Percentiles rank a stretch among this genome's conserved stretches.
Evolutionary conservation across 2,797 vertebrate genomes (phyloP).

Genomic region (Coregonus sp.): DNA sequence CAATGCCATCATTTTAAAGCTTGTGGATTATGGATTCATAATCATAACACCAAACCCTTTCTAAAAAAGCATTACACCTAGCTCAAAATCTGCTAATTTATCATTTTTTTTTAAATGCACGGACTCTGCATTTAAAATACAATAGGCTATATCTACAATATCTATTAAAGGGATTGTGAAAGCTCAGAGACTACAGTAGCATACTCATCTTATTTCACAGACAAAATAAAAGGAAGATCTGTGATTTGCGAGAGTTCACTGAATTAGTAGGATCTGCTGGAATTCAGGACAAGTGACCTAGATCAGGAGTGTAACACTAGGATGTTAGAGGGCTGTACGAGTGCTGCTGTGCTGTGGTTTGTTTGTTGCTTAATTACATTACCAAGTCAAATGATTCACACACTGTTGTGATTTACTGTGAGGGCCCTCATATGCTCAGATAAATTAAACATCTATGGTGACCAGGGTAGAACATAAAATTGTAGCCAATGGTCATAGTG

Average conservation of each 20-base stretch:
- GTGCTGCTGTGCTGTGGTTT: background rate
- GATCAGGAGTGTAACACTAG: background rate
- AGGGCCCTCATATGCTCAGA: background rate
- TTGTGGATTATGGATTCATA: background rate
- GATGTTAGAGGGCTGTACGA: background rate
- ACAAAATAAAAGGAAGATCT: background rate
- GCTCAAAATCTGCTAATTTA: background rate
- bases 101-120: background rate
- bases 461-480: too few species aligned
- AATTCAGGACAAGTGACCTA: conserved; percentile 11
- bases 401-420: background rate
- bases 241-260: background rate
- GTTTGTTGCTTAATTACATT: background rate
- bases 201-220: background rate
- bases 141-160: background rate
- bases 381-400: background rate
- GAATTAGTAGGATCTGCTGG: background rate
- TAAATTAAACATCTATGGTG: background rate
- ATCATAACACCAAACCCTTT: background rate
- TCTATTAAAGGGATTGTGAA: background rate
- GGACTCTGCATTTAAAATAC: background rate
- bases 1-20: background rate
- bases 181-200: background rate
- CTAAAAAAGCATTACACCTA: background rate
- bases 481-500: too few species aligned